phyloP scores from a whole-genome alignment of 2,888 invertebrate species.

The Bellardia bayeri region DNA sequence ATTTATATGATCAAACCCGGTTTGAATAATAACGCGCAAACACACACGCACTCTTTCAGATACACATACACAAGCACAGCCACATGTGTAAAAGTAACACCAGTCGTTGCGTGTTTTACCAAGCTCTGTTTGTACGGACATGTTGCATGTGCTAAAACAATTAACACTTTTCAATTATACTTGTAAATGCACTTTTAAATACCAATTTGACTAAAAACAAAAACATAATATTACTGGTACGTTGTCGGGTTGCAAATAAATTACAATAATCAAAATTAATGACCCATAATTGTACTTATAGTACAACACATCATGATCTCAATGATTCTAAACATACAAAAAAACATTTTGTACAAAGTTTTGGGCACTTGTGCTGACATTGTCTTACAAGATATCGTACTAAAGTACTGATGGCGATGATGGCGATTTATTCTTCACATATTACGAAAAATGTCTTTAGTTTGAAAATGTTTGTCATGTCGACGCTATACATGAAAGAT shows the following conservation, averaged over 20 bases:
- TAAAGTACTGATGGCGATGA: no score
- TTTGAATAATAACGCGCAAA: slow-evolving; percentile 7
- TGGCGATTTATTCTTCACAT: no score
- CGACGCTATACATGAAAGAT: no score
- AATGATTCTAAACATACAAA: background rate
- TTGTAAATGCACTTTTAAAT: slow-evolving; percentile 53
- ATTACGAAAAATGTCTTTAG: no score
- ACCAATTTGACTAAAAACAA: slow-evolving; percentile 32
- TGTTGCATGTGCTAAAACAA: slow-evolving; percentile 57
- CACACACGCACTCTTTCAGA: no score
- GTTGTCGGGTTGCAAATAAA: slow-evolving; percentile 19
- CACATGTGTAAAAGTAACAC: background rate
- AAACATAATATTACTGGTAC: slow-evolving; percentile 10
- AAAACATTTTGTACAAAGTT: background rate
- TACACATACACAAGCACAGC: no score
- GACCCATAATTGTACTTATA: background rate
- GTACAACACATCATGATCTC: background rate
- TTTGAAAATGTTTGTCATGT: no score
- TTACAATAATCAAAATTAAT: slow-evolving; percentile 40
- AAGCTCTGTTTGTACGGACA: slow-evolving; percentile 1
- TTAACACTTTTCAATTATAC: slow-evolving; percentile 48
- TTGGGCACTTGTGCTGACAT: background rate
- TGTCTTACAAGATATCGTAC: background rate
- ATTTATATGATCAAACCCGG: slow-evolving; percentile 10
- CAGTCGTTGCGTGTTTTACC: slow-evolving; percentile 32